Base-by-base conservation (phyloP, 2,888 invertebrate species). In the Caenorhabditis sp. region DNA sequence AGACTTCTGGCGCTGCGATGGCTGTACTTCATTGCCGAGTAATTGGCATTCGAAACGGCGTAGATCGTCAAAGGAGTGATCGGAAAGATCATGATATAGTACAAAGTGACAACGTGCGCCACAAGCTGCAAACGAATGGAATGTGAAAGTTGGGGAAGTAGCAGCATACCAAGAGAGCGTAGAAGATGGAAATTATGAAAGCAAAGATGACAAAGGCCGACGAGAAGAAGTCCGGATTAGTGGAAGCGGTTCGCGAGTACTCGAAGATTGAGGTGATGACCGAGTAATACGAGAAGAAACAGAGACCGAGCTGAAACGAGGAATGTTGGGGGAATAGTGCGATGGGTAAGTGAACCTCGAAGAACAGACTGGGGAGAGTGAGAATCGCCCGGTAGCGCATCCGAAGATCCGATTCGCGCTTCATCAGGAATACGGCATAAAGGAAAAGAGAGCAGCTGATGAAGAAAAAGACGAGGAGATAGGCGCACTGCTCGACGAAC, bases 151-250 rank as follows among this genome's bases (percentile, higher is more conserved):
- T 13, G n/a, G 35, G 11, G 13, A 24, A 13, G 7, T 13, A 13
- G n/a, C 30, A 17, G 50, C 41, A 15, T 22, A 74, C 66, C 53
- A 56, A 45, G n/a, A 55, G n/a, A 11, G 76, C 76, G 20, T 70
- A 59, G 39, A 76, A 63, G 13, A 63, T 46, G 3, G 76, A 55
- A 3, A 63, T 32, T 30, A 76, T 59, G n/a, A 76, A 58, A 0
- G 76, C 70, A 32, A 63, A 76, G 30, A 76, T 76, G 41, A 76
- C 32, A 39, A 76, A 76, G 0, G 63, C 76, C 13, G 76, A 59
- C 1, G 75, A 68, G 20, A 32, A 62, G 30, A 26, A 68, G 0
- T 62, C 48, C 8, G 75, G 76, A 41, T 63, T 35, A 20, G 8
- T 2, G 30, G 27, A 8, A 1, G 75, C 70, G 0, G 37, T 53